Conservation (phyloP, 2,888 invertebrate species). For the Diploptera punctata region DNA sequence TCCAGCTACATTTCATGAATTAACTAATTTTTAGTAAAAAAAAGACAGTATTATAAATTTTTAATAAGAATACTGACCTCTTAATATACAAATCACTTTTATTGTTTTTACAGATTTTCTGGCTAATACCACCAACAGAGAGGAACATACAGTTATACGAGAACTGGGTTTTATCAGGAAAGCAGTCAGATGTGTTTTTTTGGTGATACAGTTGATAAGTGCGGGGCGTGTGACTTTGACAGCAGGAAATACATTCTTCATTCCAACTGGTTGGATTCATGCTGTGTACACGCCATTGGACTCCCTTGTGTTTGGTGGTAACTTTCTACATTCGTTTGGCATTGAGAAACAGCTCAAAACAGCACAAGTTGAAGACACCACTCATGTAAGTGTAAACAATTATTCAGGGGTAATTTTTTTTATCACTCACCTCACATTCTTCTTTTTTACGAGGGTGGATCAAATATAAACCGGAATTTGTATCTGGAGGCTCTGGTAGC, state of each 20-base stretch:
- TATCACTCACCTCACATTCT: too few species aligned
- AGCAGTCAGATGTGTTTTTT: constrained; percentile 96
- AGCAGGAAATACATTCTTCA: constrained; percentile 95
- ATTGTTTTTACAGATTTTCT: constrained; percentile 53
- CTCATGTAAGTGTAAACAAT: constrained; percentile 83
- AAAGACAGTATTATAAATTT: too few species aligned
- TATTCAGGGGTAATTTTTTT: too few species aligned
- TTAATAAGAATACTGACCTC: too few species aligned
- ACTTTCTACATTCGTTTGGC: constrained; percentile 95
- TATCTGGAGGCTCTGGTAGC: too few species aligned
- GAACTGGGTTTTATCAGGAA: constrained; percentile 95
- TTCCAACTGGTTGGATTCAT: constrained; percentile 99
- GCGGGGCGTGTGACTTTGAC: constrained; percentile 80
- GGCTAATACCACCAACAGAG: constrained; percentile 77
- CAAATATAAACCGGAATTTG: too few species aligned
- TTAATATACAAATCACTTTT: too few species aligned
- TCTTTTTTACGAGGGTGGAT: too few species aligned
- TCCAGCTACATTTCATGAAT: too few species aligned
- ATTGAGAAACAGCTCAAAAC: constrained; percentile 95
- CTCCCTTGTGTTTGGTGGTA: constrained; percentile 97
- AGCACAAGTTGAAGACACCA: constrained; percentile 94
- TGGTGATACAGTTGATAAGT: constrained; percentile 94
- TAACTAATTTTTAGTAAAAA: too few species aligned
- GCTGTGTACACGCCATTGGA: constrained; percentile 97
- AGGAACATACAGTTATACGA: constrained; percentile 91